phyloP scores from a whole-genome alignment of 1,140 invertebrate genomes.

The Aphelenchoides fujianensis region DNA sequence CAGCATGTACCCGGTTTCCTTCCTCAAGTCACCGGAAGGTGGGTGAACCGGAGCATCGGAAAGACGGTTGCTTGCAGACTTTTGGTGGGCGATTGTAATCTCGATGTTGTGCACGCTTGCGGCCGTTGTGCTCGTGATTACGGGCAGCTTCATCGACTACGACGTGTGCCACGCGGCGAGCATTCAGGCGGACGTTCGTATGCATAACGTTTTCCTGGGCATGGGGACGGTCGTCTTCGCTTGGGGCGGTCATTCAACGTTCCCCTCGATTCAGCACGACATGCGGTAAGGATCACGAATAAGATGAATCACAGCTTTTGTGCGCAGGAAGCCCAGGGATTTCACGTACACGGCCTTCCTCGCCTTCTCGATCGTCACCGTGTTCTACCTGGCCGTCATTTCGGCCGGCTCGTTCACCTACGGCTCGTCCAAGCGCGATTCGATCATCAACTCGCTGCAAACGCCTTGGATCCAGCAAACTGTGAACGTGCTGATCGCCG shows the following conservation, averaged over 20 bases:
- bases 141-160: slow-evolving; percentile 23
- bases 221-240: slow-evolving; percentile 67
- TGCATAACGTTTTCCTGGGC: slow-evolving; percentile 17
- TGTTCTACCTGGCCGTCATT: slow-evolving; percentile 23
- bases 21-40: slow-evolving; percentile 1
- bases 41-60: not conserved
- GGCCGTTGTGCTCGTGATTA: slow-evolving; percentile 16
- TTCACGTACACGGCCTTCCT: slow-evolving; percentile 20
- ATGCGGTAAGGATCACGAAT: too few species aligned
- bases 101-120: slow-evolving; percentile 19
- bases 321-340: slow-evolving; percentile 24
- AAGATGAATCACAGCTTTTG: slow-evolving; percentile 53
- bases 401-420: slow-evolving; percentile 9
- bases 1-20: not conserved
- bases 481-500: slow-evolving; percentile 26
- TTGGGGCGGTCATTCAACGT: slow-evolving; percentile 69
- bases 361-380: slow-evolving; percentile 20
- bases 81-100: slow-evolving; percentile 21
- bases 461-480: slow-evolving; percentile 28
- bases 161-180: slow-evolving; percentile 8
- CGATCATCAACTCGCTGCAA: slow-evolving; percentile 35
- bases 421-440: slow-evolving; percentile 26
- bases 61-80: slow-evolving; percentile 51
- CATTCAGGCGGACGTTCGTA: not conserved
- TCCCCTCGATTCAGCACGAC: slow-evolving; percentile 73